Percentiles rank a stretch among this genome's conserved stretches.
Conservation (phyloP, 2,888 invertebrate species). For the Pyrgus malvae region DNA sequence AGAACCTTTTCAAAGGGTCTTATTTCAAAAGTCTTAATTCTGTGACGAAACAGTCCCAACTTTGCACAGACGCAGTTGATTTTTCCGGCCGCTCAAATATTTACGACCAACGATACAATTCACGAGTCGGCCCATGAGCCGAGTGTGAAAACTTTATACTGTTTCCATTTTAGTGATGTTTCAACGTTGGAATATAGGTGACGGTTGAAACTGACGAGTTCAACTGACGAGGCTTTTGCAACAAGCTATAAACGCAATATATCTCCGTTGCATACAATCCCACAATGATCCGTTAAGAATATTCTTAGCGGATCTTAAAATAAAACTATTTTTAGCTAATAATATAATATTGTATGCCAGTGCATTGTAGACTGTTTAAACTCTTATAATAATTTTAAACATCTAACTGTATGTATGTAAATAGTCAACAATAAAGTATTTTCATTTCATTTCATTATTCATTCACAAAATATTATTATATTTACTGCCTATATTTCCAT, state of each 20-base stretch:
- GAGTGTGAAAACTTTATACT: conserved; percentile 54
- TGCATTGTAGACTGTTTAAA: too few species aligned
- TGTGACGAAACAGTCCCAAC: neutral
- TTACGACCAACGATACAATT: conserved; percentile 52
- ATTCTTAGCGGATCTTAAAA: too few species aligned
- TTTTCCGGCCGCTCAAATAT: conserved; percentile 51
- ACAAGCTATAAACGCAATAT: neutral
- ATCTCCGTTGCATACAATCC: too few species aligned
- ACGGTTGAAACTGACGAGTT: neutral
- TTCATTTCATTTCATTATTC: too few species aligned
- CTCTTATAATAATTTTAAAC: too few species aligned
- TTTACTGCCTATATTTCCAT: too few species aligned
- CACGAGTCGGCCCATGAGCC: conserved; percentile 38
- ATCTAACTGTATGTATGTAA: too few species aligned
- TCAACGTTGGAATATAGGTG: neutral
- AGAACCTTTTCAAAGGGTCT: neutral
- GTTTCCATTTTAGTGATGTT: conserved; percentile 39
- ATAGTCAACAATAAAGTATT: too few species aligned
- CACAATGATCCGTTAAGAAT: too few species aligned
- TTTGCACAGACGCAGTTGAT: conserved; percentile 25
- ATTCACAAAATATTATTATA: too few species aligned
- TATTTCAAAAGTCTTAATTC: neutral
- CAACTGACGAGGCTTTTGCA: neutral
- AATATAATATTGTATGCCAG: too few species aligned
- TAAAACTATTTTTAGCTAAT: too few species aligned